A percentile compares a stretch with the other conserved stretches of the same genome.
These are phyloP conservation scores for Mungos mungo DNA, from an alignment of 2,113 vertebrate species.

Conservation along the genomic window DNA sequence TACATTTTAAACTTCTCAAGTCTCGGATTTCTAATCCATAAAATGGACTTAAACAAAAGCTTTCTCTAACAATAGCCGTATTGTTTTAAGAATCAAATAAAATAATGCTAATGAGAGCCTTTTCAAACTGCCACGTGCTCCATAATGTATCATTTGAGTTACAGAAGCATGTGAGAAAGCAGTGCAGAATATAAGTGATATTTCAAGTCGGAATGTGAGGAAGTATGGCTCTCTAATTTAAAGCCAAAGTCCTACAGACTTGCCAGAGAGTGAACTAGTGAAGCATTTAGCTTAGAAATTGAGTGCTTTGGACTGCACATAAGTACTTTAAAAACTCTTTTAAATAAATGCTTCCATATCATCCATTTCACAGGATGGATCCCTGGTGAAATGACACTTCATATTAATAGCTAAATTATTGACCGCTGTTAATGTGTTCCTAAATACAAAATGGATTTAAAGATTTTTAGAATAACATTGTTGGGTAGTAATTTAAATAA, in stretches of 20 bases:
- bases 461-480: conserved; percentile 49
- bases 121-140: background rate
- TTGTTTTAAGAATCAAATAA: background rate
- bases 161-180: background rate
- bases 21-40: background rate
- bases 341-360: conserved; percentile 63
- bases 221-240: conserved; percentile 41
- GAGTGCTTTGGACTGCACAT: conserved; percentile 68
- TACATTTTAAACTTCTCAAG: background rate
- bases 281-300: conserved; percentile 71
- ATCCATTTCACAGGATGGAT: conserved; percentile 40
- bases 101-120: background rate
- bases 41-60: background rate
- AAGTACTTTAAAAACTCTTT: conserved; percentile 66
- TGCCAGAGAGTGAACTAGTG: conserved; percentile 49
- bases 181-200: conserved; percentile 16
- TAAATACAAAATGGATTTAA: conserved; percentile 60
- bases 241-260: conserved; percentile 48
- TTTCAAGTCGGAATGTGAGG: conserved; percentile 30
- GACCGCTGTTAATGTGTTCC: conserved; percentile 44
- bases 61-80: background rate
- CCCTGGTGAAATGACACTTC: conserved; percentile 62
- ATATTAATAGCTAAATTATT: conserved; percentile 64
- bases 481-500: conserved; percentile 57
- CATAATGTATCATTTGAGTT: background rate